Evolutionary conservation across 2,888 invertebrate species (phyloP), one percentile per base, ranked within the genome.

Genomic region (Eumacrocentrus americanus): DNA sequence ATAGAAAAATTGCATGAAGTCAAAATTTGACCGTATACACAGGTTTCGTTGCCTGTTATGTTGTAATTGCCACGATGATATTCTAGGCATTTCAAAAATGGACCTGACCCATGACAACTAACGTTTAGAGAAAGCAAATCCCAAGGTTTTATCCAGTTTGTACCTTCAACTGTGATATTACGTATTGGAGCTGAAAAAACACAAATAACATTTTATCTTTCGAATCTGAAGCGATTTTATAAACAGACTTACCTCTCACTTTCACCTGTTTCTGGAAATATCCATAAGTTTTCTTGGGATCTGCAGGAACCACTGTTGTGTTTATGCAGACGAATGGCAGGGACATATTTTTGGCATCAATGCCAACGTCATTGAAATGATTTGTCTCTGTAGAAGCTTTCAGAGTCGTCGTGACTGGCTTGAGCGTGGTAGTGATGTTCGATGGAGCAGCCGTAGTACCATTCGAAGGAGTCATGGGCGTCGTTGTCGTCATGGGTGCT

Each of bases 131-230:
- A 85, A 22, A 94, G 80, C 46, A 93, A 82, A 56, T 92, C 92
- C 29, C 92, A 93, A 62, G 91, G 91, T 70, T 91, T 88, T 29
- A 95, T 82, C 93, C 94, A 94, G 72, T 90, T 90, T 58, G 88
- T 87, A 0, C 94, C 94, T 2, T 84, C 87, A 1, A 91, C 86
- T 50, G 87, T 87, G 6, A 94, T 83, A 60, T 87, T 86, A 1
- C 84, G 79, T 67, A 94, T 85, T 0, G 93, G 91, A 66, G 87
- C 94, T 93, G 77, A 7, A 83, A 82, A 52, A 40, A 35, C 52
- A 61, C 9, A 16, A 38, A 54, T 23, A 14, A 9, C n/a, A 9
- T n/a, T 51, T 2, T 6, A 20, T 11, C 4, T 2, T 16, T 16
- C 7, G 7, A 3, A n/a, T 12, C 11, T 20, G 20, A 2, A 11